A percentile compares a stretch with the other conserved stretches of the same genome.
Conservation (phyloP, 2,113 vertebrate genomes). For the Nyctereutes procyonoides region DNA sequence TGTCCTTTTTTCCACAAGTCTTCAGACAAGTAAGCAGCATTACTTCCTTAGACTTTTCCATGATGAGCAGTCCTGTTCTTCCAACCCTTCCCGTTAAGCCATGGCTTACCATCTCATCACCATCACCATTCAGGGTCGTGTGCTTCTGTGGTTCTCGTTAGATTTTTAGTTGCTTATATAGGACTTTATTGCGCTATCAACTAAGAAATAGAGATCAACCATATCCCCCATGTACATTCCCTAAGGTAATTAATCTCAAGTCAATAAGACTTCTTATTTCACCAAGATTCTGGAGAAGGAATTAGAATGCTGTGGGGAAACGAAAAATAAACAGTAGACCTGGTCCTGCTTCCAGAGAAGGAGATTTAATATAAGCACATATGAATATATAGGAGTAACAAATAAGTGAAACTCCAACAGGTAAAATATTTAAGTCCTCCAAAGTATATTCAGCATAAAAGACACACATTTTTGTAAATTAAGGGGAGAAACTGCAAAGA, state of each 20-base stretch:
- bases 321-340: neutral
- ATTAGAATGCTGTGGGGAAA: neutral
- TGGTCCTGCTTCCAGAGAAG: neutral
- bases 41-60: neutral
- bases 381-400: neutral
- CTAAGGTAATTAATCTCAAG: neutral
- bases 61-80: rapidly evolving
- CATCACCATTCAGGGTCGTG: neutral
- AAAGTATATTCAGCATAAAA: neutral
- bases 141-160: neutral
- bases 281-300: neutral
- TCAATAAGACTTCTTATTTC: neutral
- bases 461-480: neutral
- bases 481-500: neutral
- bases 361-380: neutral
- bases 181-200: neutral
- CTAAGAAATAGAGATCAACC: neutral
- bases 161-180: neutral
- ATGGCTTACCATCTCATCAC: neutral
- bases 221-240: neutral
- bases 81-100: neutral
- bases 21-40: neutral
- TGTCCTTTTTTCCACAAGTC: no score
- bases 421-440: neutral
- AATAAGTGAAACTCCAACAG: neutral